Evolutionary conservation across 2,797 vertebrate species (phyloP), one percentile per base, ranked within the genome.

Genomic region (Hydrolagus colliei): DNA sequence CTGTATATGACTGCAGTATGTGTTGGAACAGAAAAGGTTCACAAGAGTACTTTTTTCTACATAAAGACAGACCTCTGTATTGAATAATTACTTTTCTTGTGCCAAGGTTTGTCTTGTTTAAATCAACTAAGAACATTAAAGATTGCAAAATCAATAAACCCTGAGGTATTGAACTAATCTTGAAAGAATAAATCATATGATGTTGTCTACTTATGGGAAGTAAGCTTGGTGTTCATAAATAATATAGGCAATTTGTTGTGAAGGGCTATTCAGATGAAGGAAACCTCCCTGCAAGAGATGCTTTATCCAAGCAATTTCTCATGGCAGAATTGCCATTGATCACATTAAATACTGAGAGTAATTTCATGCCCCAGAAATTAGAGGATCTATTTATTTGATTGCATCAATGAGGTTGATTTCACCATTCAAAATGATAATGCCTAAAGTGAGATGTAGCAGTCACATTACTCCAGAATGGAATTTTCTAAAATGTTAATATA

Each of bases 231-330:
- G 16, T 71, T 84, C 32, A 84, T 84, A 16, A 84, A 84, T 84
- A 68, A 84, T 84, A 41, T 41, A 68, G 68, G 20, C 65, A 41
- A 35, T 52, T 84, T 84, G 12, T 84, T 71, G n/a, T 41, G 32
- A 68, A 82, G 32, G 10, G 27, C 71, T 84, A 52, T 71, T 84
- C 14, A 84, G 32, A 84, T 9, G 27, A 84, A 68, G 12, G 32
- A 18, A 84, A n/a, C 65, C 65, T 84, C 9, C 32, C 67, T 71
- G 20, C 41, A 35, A 20, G 27, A 84, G 32, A 20, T 71, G 10
- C 79, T 84, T 27, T 84, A 4, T 18, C 79, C 11, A 41, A 84
- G 78, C 79, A 71, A 68, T 84, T 84, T 84, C 65, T 77, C 32
- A 76, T 1, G 10, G 22, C 35, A 27, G 11, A 63, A 6, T 65